Percentiles rank a stretch among this genome's conserved stretches.
phyloP scores from a whole-genome alignment of 2,888 invertebrate species.

The Thalpophila matura region DNA sequence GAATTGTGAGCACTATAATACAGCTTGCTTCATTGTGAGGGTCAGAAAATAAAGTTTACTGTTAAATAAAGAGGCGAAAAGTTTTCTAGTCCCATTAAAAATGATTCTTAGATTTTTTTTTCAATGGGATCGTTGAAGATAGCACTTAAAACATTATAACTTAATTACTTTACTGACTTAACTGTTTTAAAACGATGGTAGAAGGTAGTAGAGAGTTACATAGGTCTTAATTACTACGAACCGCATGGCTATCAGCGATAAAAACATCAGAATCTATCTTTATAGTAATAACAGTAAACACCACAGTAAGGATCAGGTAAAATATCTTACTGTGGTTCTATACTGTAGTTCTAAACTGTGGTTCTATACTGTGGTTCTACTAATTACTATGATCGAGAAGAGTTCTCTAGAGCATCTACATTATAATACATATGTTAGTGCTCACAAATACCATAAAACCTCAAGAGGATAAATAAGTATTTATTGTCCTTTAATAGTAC shows the following conservation, averaged over 20 bases:
- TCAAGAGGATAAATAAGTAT: neutral
- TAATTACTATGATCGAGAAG: neutral
- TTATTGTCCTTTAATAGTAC: neutral
- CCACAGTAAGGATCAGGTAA: neutral
- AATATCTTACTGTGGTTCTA: neutral
- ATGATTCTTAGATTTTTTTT: neutral
- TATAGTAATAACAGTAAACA: slow-evolving; percentile 5
- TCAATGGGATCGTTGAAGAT: neutral
- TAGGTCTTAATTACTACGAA: no score
- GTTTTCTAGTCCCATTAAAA: neutral
- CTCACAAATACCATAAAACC: neutral
- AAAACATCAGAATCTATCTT: no score
- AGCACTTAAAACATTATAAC: slow-evolving; percentile 1
- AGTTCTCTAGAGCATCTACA: neutral
- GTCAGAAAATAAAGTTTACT: neutral
- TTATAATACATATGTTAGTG: neutral
- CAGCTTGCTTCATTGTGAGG: neutral
- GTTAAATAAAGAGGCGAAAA: no score
- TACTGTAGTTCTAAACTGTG: neutral
- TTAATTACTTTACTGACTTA: neutral
- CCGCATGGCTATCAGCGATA: no score
- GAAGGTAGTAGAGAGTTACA: no score
- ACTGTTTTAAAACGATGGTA: no score
- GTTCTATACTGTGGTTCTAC: neutral
- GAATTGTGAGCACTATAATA: slow-evolving; percentile 9